phyloP scores from a whole-genome alignment of 2,888 invertebrate species.

The Acronicta psi region DNA sequence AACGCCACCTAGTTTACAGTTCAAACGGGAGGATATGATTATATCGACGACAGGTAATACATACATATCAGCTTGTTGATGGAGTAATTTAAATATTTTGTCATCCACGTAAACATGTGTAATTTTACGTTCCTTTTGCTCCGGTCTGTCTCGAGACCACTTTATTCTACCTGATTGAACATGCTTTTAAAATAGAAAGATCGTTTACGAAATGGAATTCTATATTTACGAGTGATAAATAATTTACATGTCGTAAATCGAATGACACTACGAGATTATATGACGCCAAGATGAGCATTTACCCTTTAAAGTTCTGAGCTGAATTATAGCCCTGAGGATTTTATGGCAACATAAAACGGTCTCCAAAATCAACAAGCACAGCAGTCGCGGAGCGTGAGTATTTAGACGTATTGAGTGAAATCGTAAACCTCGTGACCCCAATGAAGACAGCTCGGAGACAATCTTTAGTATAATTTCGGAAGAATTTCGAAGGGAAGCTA shows the following conservation, averaged over 20 bases:
- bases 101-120: constrained; percentile 21
- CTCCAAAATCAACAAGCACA: constrained; percentile 76
- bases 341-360: constrained; percentile 68
- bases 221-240: constrained; percentile 67
- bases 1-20: constrained; percentile 64
- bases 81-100: constrained; percentile 47
- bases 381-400: constrained; percentile 62
- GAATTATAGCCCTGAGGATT: constrained; percentile 59
- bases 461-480: constrained; percentile 51
- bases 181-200: constrained; percentile 40
- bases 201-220: constrained; percentile 61
- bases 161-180: constrained; percentile 21
- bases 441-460: constrained; percentile 68
- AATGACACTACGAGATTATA: constrained; percentile 57
- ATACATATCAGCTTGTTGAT: constrained; percentile 43
- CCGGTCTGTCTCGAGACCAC: constrained; percentile 17
- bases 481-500: constrained; percentile 61
- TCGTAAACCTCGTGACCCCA: constrained; percentile 81
- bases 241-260: constrained; percentile 73
- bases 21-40: constrained; percentile 49
- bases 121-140: constrained; percentile 26
- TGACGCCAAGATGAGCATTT: constrained; percentile 59
- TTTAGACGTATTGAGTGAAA: constrained; percentile 77
- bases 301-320: constrained; percentile 59
- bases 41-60: constrained; percentile 32